Evolutionary conservation across 2,888 invertebrate species (phyloP), one percentile per base, ranked within the genome.

Genomic region (Clistopyga incitator): DNA sequence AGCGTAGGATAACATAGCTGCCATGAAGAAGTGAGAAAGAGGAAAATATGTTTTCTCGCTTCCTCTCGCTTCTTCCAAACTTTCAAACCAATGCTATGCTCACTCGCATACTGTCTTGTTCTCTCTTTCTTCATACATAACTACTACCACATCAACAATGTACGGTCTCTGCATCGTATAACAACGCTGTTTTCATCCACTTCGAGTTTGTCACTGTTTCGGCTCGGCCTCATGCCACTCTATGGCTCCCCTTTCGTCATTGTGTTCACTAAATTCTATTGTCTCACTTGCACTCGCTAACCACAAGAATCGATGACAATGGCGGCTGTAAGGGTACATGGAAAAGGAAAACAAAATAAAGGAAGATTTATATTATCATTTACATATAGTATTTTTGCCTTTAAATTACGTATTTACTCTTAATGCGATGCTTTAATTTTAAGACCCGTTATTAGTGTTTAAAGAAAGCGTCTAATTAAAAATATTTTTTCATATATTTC

Each of bases 1-100:
- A 88, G 87, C 80, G 82, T 71, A 75, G 47, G 59, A 78, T 67
- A 89, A 87, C 87, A 88, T 86, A 87, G 87, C 86, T 83, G 87
- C 82, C 84, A 71, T 80, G 75, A 72, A 38, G 72, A 42, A 65
- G 52, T 15, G 67, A 56, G 64, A 59, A 68, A 52, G 50, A 68
- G 54, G 54, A 52, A 65, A 72, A 54, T 34, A 76, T 59, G 67
- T 54, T 79, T 61, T 83, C 77, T 70, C 50, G 47, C 67, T 72
- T 54, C 15, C 50, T 80, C 77, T 70, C 47, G 54, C 67, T 72
- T 45, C 20, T 42, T 50, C 71, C 64, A 54, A 64, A 64, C 68
- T 61, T 52, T n/a, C 50, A 8, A 13, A n/a, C 68, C 68, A 29
- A 68, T 52, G 47, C n/a, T 18, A n/a, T 15, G 64, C 34, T 34